Percentiles rank a stretch among this genome's conserved stretches.
Evolutionary conservation across 2,113 vertebrate genomes (phyloP).

Genomic region (Peromyscus polionotus): DNA sequence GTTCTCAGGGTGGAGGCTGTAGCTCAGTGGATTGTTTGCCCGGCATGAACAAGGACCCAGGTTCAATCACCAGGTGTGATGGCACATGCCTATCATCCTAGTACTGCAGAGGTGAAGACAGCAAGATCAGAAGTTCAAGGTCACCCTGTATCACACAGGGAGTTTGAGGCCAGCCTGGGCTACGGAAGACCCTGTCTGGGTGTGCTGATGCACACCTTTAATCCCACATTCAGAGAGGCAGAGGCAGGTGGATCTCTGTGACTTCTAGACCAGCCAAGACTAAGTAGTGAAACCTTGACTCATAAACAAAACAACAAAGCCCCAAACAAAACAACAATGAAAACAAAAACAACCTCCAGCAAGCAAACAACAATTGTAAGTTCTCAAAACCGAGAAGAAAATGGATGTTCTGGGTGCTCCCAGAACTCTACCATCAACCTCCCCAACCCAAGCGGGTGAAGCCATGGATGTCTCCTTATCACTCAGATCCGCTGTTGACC

Average conservation of each 20-base stretch:
- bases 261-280: background rate
- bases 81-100: background rate
- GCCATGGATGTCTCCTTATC: too few relatives aligned
- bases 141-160: too few relatives aligned
- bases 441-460: background rate
- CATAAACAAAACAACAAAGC: background rate
- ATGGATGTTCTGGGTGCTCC: background rate
- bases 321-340: background rate
- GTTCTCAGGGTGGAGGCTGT: background rate
- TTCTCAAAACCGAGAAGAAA: background rate
- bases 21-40: background rate
- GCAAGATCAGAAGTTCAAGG: background rate
- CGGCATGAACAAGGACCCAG: background rate
- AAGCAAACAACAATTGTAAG: background rate
- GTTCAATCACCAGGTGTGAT: background rate
- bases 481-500: too few relatives aligned
- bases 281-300: background rate
- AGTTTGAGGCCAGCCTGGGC: background rate
- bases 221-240: background rate
- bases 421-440: too few relatives aligned
- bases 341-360: background rate
- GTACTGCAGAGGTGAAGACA: background rate
- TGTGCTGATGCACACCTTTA: background rate
- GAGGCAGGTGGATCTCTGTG: background rate
- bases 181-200: background rate